phyloP scores from a whole-genome alignment of 2,888 invertebrate species.

The Pammene aurita region DNA sequence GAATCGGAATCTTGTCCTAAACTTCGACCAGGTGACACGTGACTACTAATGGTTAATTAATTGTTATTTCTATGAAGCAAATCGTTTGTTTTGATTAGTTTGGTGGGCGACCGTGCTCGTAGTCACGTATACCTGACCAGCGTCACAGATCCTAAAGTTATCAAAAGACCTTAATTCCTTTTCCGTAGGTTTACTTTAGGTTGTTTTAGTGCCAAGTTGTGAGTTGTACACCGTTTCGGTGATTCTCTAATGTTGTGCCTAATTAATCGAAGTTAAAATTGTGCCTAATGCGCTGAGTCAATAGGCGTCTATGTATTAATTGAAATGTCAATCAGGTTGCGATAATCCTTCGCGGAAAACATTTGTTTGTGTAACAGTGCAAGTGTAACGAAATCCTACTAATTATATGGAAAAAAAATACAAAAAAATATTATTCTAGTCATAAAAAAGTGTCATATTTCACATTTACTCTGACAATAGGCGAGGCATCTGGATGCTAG shows the following conservation, averaged over 20 bases:
- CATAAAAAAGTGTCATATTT: no score
- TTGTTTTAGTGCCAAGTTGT: background rate
- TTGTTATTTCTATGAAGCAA: conserved; percentile 56
- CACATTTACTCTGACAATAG: no score
- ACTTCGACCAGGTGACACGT: conserved; percentile 50
- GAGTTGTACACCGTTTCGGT: conserved; percentile 32
- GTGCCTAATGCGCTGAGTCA: conserved; percentile 13
- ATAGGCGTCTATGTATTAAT: conserved; percentile 11
- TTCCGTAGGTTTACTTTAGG: background rate
- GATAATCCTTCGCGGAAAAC: conserved; percentile 17
- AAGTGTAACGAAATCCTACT: background rate
- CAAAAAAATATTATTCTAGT: no score
- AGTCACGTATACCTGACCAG: conserved; percentile 60
- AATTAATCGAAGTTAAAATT: conserved; percentile 50
- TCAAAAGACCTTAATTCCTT: conserved; percentile 5
- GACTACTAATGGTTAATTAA: conserved; percentile 58
- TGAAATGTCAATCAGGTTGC: conserved; percentile 2
- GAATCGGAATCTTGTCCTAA: conserved; percentile 48
- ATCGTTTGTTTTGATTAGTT: conserved; percentile 66
- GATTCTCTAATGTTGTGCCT: conserved; percentile 45
- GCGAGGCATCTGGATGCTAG: no score
- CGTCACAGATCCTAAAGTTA: no score
- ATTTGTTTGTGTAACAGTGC: conserved; percentile 9
- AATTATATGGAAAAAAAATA: background rate
- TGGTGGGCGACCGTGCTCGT: conserved; percentile 47